Conservation (phyloP, 2,797 vertebrate genomes). For the Hydrocynus forskahlii region DNA sequence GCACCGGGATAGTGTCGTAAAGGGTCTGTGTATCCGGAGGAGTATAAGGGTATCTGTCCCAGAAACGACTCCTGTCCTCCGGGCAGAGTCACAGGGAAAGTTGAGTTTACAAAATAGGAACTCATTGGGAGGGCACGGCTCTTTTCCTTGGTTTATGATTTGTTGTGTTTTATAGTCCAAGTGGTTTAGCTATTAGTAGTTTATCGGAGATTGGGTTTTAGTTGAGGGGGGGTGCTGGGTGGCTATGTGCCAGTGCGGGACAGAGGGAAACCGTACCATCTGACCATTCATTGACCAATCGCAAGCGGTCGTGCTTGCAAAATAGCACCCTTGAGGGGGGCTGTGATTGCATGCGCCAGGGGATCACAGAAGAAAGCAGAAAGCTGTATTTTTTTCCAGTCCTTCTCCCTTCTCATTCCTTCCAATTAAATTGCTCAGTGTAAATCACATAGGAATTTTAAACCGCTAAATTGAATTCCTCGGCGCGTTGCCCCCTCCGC, state of each 20-base stretch:
- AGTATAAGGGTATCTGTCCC: slow-evolving; percentile 96
- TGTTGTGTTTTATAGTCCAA: slow-evolving; percentile 99
- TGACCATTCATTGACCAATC: slow-evolving; percentile 96
- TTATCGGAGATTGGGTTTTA: slow-evolving; percentile 98
- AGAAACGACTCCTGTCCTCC: slow-evolving; percentile 95
- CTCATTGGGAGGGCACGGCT: slow-evolving; percentile 91
- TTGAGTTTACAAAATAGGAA: slow-evolving; percentile 99
- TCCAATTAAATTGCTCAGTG: slow-evolving; percentile 73
- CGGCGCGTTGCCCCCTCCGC: slow-evolving; percentile 31
- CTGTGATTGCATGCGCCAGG: slow-evolving; percentile 78
- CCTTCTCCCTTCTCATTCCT: slow-evolving; percentile 55
- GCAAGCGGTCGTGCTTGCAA: slow-evolving; percentile 87
- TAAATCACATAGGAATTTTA: slow-evolving; percentile 68
- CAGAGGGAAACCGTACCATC: slow-evolving; percentile 94
- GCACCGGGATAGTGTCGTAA: slow-evolving; percentile 89
- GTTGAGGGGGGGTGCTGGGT: slow-evolving; percentile 86
- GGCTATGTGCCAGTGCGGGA: slow-evolving; percentile 92
- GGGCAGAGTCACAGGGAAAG: slow-evolving; percentile 96
- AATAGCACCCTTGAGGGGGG: slow-evolving; percentile 89
- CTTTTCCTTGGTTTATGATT: slow-evolving; percentile 96
- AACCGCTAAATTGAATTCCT: slow-evolving; percentile 74
- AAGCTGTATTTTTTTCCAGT: slow-evolving; percentile 60
- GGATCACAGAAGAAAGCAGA: slow-evolving; percentile 75
- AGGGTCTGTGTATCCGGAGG: slow-evolving; percentile 94
- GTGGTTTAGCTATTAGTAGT: slow-evolving; percentile 96